Evolutionary conservation across 2,797 vertebrate genomes (phyloP).

Genomic region (Danio kyathit): DNA sequence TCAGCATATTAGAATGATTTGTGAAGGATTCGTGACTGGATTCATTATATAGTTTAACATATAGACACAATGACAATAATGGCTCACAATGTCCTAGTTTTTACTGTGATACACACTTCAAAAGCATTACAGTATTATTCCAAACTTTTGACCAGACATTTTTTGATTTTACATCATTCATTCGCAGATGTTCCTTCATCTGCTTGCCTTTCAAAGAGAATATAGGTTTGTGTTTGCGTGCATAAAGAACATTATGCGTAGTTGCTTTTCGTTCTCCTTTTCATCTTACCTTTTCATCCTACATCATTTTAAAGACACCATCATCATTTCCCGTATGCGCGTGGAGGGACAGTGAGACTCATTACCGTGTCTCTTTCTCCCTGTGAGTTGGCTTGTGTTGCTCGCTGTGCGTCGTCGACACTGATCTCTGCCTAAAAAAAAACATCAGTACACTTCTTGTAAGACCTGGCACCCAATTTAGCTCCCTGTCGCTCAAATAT

Average conservation of each 20-base stretch:
- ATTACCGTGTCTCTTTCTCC: conserved; percentile 17
- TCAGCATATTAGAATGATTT: no score
- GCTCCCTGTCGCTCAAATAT: conserved; percentile 67
- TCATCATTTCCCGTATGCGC: conserved; percentile 34
- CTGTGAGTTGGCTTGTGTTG: conserved; percentile 2
- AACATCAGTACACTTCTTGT: conserved; percentile 26
- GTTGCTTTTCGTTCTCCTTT: conserved; percentile 17
- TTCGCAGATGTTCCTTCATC: background rate
- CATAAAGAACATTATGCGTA: background rate
- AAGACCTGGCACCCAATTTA: conserved; percentile 45
- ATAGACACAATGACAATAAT: no score
- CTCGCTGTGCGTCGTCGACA: conserved; percentile 8
- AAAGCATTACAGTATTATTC: no score
- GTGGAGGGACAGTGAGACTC: background rate
- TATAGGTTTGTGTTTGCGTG: conserved; percentile 4
- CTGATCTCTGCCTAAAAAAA: conserved; percentile 11
- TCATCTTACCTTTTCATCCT: conserved; percentile 44
- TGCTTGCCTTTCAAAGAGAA: background rate
- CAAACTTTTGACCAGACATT: background rate
- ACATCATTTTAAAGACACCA: conserved; percentile 18
- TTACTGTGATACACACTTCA: no score
- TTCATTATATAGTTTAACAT: no score
- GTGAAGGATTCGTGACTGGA: no score
- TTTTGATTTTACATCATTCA: background rate
- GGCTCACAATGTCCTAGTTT: no score